Evolutionary conservation across 2,113 vertebrate species (phyloP).

Genomic region (Oceanodroma tethys): DNA sequence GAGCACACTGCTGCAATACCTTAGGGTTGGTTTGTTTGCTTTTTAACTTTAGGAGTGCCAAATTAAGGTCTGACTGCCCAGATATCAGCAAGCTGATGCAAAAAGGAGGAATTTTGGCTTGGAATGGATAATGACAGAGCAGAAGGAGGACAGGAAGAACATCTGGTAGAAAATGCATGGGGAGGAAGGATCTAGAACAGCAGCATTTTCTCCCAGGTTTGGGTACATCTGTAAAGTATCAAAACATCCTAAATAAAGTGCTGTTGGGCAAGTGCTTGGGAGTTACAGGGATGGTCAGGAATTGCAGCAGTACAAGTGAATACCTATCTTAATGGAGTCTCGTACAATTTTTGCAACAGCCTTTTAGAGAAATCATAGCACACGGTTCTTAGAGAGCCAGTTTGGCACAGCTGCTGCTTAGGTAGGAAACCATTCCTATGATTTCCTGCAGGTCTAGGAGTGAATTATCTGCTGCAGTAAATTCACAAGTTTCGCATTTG

Average conservation of each 20-base stretch:
- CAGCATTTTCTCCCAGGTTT: background rate
- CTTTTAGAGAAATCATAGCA: background rate
- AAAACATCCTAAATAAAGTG: background rate
- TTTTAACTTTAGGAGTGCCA: background rate
- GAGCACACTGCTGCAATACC: background rate
- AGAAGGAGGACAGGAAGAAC: background rate
- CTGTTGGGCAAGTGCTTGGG: background rate
- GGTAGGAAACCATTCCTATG: background rate
- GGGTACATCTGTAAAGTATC: background rate
- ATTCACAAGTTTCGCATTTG: conserved; percentile 7
- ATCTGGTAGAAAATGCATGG: background rate
- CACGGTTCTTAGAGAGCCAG: background rate
- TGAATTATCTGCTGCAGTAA: background rate
- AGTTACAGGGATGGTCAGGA: background rate
- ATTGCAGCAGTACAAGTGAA: background rate
- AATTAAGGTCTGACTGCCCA: background rate
- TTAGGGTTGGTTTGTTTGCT: background rate
- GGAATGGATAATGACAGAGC: background rate
- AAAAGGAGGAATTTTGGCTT: background rate
- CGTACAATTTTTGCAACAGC: background rate
- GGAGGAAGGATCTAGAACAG: background rate
- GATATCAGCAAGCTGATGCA: background rate
- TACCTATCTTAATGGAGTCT: background rate
- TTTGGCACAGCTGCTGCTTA: background rate
- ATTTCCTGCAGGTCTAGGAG: background rate